Evolutionary conservation across 2,113 vertebrate genomes (phyloP), one percentile per base, ranked within the genome.

Genomic region (Cyanoliseus patagonus): DNA sequence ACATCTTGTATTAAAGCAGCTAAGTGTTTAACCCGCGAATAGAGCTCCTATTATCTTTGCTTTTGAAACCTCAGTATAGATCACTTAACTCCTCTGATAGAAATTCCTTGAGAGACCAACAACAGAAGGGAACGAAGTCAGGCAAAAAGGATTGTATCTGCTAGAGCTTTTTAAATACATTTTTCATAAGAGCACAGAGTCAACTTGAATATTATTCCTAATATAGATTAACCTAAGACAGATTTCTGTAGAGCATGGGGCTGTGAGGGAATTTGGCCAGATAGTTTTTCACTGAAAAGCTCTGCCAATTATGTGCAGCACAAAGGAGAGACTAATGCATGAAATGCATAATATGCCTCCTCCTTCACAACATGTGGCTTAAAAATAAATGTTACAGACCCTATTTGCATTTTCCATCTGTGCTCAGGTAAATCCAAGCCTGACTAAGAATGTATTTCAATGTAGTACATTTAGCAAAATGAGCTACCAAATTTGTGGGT

Each of bases 11-110:
- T 94, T 92, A 94, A 95, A 96, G 94, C 68, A 91, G 83, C 78
- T 97, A 95, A 97, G 77, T 94, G 83, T 96, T 97, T 95, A 96
- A 96, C 95, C 91, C 94, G 8, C 79, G 75, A 95, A 89, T 52
- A 92, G 92, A 94, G 85, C 55, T 92, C 55, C 47, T 75, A 86
- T 94, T 94, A 93, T 97, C 92, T 93, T 93, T 95, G 92, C 90
- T 91, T 96, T 95, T 95, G 85, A 97, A 95, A 95, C 52, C 92
- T 93, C 83, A 74, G 33, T 78, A 63, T 63, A 73, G 95, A 93
- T 89, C 94, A 80, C 83, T 96, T 93, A 95, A 90, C 90, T 62
- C 62, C 84, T 91, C 61, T 87, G 70, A 75, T 85, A 87, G 90
- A 91, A 96, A 93, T 91, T 94, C 83, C 94, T 16, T 53, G 66